phyloP scores from a whole-genome alignment of 2,888 invertebrate species.

The Synergus laeviventris region DNA sequence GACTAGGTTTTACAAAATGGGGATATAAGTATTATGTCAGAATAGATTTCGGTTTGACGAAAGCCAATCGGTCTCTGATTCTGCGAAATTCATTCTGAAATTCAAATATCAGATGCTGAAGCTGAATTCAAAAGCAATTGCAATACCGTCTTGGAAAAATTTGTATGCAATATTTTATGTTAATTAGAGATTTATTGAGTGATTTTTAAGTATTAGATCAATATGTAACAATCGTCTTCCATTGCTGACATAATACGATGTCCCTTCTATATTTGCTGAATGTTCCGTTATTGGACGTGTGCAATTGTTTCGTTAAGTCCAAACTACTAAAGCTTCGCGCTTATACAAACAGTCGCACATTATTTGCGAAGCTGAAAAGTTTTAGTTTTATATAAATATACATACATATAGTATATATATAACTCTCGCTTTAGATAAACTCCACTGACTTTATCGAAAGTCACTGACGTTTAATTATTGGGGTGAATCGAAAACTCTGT shows the following conservation, averaged over 20 bases:
- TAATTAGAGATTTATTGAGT: background rate
- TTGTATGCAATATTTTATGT: slow-evolving; percentile 1
- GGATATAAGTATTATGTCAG: slow-evolving; percentile 21
- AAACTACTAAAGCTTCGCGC: slow-evolving; percentile 38
- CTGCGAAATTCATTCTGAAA: background rate
- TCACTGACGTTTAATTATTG: slow-evolving; percentile 26
- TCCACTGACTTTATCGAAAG: slow-evolving; percentile 28
- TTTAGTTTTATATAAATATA: slow-evolving; percentile 51
- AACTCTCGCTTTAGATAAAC: slow-evolving; percentile 37
- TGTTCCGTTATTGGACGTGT: slow-evolving; percentile 35
- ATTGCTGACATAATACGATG: slow-evolving; percentile 32
- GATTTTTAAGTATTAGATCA: background rate
- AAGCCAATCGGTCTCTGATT: background rate
- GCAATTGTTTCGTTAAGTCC: slow-evolving; percentile 37
- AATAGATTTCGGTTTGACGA: slow-evolving; percentile 17
- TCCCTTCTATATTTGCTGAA: slow-evolving; percentile 31
- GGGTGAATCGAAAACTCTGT: slow-evolving; percentile 9
- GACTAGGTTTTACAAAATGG: slow-evolving; percentile 7
- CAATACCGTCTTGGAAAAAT: slow-evolving; percentile 8
- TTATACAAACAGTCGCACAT: slow-evolving; percentile 27
- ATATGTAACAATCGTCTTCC: slow-evolving; percentile 11
- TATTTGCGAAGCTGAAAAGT: slow-evolving; percentile 51
- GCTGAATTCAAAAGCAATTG: slow-evolving; percentile 17
- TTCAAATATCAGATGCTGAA: background rate
- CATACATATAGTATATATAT: slow-evolving; percentile 43